Evolutionary conservation across 2,888 invertebrate genomes (phyloP), one percentile per base, ranked within the genome.

Genomic region (Agriopis leucophaearia): DNA sequence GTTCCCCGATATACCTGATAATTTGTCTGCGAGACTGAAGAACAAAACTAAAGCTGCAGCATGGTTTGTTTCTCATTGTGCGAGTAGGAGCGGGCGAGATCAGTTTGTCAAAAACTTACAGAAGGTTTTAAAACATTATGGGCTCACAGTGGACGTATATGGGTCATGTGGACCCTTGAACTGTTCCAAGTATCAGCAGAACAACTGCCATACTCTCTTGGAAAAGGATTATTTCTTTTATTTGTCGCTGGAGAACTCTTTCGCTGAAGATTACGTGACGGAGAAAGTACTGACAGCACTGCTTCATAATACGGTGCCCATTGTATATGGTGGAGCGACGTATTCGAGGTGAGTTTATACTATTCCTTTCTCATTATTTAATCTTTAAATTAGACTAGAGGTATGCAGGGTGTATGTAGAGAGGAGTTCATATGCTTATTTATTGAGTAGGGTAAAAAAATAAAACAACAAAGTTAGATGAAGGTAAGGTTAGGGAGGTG

Each of bases 221-320:
- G 92, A 94, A 70, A 88, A 83, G 13, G 92, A 96, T 66, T 97
- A 97, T 85, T 96, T 95, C 81, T 97, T 97, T 81, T 97, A 97
- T 80, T 85, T 97, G 70, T 89, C 95, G 0, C 96, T 97, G 78
- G 97, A 97, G 87, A 97, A 97, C 84, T 96, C 96, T 1, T 95
- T 96, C 74, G 96, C 96, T 76, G 90, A 89, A 60, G 92, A 93
- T 73, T 93, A 92, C 54, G 89, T 92, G 1, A 91, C 93, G 0
- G 93, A 93, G 81, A 97, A 97, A 82, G 88, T 97, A 74, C 95
- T 95, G 81, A 94, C 94, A 54, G 90, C 94, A 15, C 74, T 95
- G 66, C 93, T 95, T 76, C 94, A 95, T 83, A 88, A 95, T 79
- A 90, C 95, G 9, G 90, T 96, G 12, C 96, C 96, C 0, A 95